Evolutionary conservation across 2,113 vertebrate species (phyloP).

Genomic region (Rhea americana): DNA sequence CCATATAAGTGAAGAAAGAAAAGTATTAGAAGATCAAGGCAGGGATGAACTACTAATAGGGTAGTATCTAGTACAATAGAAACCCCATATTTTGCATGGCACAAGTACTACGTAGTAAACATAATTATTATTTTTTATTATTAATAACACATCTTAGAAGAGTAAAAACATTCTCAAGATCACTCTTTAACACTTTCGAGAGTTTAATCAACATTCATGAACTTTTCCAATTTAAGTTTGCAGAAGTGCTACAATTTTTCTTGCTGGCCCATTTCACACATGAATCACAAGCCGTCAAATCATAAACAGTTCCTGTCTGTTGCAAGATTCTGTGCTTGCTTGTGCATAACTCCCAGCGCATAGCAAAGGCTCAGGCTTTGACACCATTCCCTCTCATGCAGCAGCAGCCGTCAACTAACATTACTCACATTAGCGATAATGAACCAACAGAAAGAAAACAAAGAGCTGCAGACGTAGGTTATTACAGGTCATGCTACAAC

Average conservation of each 20-base stretch:
- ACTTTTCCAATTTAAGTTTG: constrained; percentile 17
- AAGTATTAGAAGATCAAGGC: neutral
- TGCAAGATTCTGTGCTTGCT: neutral
- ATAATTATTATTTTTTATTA: neutral
- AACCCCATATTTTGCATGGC: neutral
- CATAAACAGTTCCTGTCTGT: neutral
- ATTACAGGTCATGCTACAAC: neutral
- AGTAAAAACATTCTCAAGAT: neutral
- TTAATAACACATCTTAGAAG: neutral
- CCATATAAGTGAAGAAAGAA: neutral
- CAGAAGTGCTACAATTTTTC: neutral
- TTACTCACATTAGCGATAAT: constrained; percentile 17
- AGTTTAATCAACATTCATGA: constrained; percentile 22
- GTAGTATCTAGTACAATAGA: neutral
- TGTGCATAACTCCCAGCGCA: neutral
- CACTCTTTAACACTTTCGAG: neutral
- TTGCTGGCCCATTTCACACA: neutral
- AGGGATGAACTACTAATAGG: neutral
- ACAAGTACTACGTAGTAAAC: neutral
- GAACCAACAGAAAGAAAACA: neutral
- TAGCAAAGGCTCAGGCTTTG: constrained; percentile 15
- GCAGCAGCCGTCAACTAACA: constrained; percentile 4
- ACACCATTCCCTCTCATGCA: neutral
- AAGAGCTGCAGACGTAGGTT: neutral
- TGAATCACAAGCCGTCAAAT: neutral